Percentiles rank a stretch among this genome's conserved stretches.
Evolutionary conservation across 2,797 vertebrate genomes (phyloP).

Genomic region (Melanotaenia maccullochi): DNA sequence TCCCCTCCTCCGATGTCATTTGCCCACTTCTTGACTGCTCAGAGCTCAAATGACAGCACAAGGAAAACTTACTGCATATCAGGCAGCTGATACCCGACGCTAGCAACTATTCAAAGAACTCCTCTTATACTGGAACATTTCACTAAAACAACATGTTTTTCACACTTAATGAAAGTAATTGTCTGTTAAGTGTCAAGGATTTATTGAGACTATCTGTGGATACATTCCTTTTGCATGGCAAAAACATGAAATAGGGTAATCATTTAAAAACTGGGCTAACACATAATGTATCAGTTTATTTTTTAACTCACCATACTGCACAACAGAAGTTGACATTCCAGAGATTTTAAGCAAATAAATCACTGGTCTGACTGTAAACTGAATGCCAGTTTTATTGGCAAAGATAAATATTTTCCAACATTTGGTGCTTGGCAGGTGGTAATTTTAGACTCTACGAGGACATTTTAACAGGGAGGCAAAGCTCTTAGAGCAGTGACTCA

Average conservation of each 20-base stretch:
- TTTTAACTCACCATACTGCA: background rate
- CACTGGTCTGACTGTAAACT: background rate
- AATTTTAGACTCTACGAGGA: conserved; percentile 15
- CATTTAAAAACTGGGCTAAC: background rate
- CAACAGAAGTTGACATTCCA: background rate
- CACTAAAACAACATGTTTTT: too few relatives aligned
- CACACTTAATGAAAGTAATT: too few relatives aligned
- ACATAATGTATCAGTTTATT: background rate
- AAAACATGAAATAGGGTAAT: background rate
- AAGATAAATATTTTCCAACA: conserved; percentile 7
- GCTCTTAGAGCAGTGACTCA: conserved; percentile 41
- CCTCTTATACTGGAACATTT: too few relatives aligned
- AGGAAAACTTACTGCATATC: too few relatives aligned
- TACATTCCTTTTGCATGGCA: background rate
- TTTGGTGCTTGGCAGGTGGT: conserved; percentile 21
- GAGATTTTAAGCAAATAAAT: background rate
- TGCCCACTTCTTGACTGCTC: too few relatives aligned
- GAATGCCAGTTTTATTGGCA: conserved; percentile 1
- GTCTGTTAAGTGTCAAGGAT: background rate
- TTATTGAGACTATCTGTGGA: background rate
- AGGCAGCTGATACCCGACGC: too few relatives aligned
- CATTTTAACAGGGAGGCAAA: conserved; percentile 9
- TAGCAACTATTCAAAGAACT: too few relatives aligned
- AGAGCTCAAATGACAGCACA: too few relatives aligned
- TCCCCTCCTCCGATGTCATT: too few relatives aligned